Conservation (phyloP, 2,797 vertebrate genomes). For the Phoxinus dragarum region DNA sequence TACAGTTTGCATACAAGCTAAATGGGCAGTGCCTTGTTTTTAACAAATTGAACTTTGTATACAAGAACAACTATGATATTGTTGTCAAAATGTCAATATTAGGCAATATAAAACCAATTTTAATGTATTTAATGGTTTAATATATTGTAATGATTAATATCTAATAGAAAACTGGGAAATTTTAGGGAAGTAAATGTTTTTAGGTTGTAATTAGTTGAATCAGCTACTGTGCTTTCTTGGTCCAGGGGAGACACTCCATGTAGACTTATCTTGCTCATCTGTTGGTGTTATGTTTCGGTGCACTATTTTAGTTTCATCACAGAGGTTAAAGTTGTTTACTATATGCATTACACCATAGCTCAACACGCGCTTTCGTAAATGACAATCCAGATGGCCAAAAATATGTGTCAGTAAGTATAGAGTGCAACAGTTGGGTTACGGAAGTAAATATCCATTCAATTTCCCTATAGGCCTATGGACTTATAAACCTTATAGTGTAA, state of each 20-base stretch:
- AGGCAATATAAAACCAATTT: not conserved
- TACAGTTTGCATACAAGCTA: not conserved
- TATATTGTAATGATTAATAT: not conserved
- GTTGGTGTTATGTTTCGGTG: slow-evolving; percentile 64
- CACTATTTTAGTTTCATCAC: slow-evolving; percentile 65
- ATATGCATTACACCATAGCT: slow-evolving; percentile 33
- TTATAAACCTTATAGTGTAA: not conserved
- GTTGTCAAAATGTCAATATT: not conserved
- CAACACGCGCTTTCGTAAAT: slow-evolving; percentile 13
- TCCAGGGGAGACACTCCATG: not conserved
- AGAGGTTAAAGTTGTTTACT: slow-evolving; percentile 52
- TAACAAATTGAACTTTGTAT: not conserved
- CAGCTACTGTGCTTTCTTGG: not conserved
- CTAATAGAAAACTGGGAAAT: not conserved
- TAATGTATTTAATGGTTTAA: no score
- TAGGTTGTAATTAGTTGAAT: not conserved
- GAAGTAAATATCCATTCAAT: not conserved
- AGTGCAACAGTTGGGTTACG: not conserved
- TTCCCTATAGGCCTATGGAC: not conserved
- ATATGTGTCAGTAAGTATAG: not conserved
- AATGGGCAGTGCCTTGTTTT: slow-evolving; percentile 2
- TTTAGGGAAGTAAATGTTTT: not conserved
- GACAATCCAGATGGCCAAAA: slow-evolving; percentile 1
- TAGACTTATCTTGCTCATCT: slow-evolving; percentile 36
- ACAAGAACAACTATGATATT: not conserved